Conservation (phyloP, 2,888 invertebrate genomes). For the Eristalis arbustorum region DNA sequence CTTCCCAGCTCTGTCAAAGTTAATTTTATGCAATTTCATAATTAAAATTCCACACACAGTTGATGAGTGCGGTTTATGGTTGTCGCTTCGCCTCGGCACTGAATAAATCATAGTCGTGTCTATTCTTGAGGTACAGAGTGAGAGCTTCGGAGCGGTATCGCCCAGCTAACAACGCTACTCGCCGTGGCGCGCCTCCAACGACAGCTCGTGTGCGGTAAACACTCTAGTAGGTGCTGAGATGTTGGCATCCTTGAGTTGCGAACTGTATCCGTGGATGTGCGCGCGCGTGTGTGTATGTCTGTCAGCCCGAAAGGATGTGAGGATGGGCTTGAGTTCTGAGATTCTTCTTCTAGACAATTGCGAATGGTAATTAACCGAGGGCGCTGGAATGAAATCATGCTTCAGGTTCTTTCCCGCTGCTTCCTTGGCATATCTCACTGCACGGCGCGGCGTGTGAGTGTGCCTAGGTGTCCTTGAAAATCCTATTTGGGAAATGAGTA, state of each 20-base stretch:
- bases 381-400: slow-evolving; percentile 45
- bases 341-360: slow-evolving; percentile 64
- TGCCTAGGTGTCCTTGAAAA: slow-evolving; percentile 63
- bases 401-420: slow-evolving; percentile 45
- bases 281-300: background rate
- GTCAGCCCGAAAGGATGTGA: background rate
- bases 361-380: slow-evolving; percentile 69
- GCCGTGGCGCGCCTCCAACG: background rate
- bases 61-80: slow-evolving; percentile 56
- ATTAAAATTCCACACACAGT: slow-evolving; percentile 64
- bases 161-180: background rate
- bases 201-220: background rate
- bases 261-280: background rate
- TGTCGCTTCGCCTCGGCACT: slow-evolving; percentile 53
- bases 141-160: background rate
- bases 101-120: slow-evolving; percentile 65
- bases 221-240: background rate
- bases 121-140: slow-evolving; percentile 16
- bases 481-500: slow-evolving; percentile 68
- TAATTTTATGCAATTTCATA: slow-evolving; percentile 70
- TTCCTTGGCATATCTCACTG: background rate
- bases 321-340: slow-evolving; percentile 12
- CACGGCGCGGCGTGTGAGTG: slow-evolving; percentile 51
- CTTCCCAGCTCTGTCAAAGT: slow-evolving; percentile 58
- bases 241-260: background rate